Base-by-base conservation (phyloP, 2,797 vertebrate genomes). In the Paguma larvata region DNA sequence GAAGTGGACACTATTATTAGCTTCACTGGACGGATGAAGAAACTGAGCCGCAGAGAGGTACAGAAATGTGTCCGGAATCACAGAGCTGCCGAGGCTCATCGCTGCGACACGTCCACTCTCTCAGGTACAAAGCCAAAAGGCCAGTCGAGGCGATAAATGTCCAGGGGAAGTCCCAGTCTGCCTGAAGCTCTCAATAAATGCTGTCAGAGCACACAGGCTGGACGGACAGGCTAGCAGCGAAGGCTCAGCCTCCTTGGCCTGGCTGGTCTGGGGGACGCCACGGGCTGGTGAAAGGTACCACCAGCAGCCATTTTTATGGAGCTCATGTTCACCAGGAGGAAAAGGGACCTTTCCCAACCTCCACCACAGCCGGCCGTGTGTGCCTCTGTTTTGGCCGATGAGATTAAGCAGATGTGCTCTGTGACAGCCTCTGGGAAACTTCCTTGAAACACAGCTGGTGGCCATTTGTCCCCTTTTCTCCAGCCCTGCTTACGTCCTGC, bases 391-490 rank as follows among this genome's bases (percentile, higher is more conserved):
- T 65, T 84, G 80, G 78, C 32, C 84, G 75, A 25, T n/a, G 94
- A 77, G 72, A 68, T 8, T 18, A n/a, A 65, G 51, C 4, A 10
- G 56, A 2, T 32, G 6, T 48, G 25, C 19, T 84, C 10, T 13
- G 27, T 12, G 53, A 48, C 32, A 85, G 62, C 18, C 44, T 82
- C n/a, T 67, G 77, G 59, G 78, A 72, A 91, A 85, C 38, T 53
- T 89, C 62, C 79, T 94, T 67, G 30, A 90, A 96, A 89, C 88
- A 90, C 25, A 79, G 91, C 94, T 83, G 86, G 85, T 63, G 87
- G 63, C 91, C 73, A 51, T 38, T 79, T 75, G 85, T 77, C 46
- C 89, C 48, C 75, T 88, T 70, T 85, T 32, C 65, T 41, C 15
- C 1, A 84, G 85, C n/a, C 53, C 59, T 18, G 56, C 21, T 6